Base-by-base conservation (phyloP, 1,140 invertebrate genomes). In the Mycetomoellerius zeteki region DNA sequence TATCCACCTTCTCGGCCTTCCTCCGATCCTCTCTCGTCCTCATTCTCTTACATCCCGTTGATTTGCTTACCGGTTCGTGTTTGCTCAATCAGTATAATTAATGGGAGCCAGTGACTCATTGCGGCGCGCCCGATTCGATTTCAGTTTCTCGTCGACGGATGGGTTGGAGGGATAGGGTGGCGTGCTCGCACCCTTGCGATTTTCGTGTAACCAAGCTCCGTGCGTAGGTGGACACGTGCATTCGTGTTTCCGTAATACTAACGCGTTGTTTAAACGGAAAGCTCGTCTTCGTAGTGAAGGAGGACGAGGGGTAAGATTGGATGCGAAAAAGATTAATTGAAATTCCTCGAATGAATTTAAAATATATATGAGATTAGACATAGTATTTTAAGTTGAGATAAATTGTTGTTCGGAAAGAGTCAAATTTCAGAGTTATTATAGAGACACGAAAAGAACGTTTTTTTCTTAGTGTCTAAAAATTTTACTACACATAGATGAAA, bases 41-140 rank as follows among this genome's bases (percentile, higher is more conserved):
- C 76, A 27, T 64, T 78, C 77, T 54, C 77, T 65, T 67, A 80
- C 64, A 72, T 10, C 37, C 56, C 54, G 67, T 72, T 60, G 56
- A 85, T 85, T 85, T 72, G 72, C 47, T 85, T 62, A 37, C 67
- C 43, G 86, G 65, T 50, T 47, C 60, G 54, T 85, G 60, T 87
- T 87, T 85, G 86, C 81, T 87, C 86, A 85, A 87, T 87, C 86
- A 85, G 86, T 87, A 81, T 87, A 85, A 87, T 87, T 87, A 87
- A 87, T 87, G 86, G 50, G 10, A 75, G 86, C 69, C 86, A 50
- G 69, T 87, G 86, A 87, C 58, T 87, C 86, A 87, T 87, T 87
- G 86, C 67, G 65, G 86, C 47, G 16, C 30, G 67, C 14, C 19
- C 78, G 86, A 69, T 84, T 82, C 78, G 47, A 84, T 86, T 86